Conservation (phyloP, 1,140 invertebrate genomes). For the Eurosta solidaginis region DNA sequence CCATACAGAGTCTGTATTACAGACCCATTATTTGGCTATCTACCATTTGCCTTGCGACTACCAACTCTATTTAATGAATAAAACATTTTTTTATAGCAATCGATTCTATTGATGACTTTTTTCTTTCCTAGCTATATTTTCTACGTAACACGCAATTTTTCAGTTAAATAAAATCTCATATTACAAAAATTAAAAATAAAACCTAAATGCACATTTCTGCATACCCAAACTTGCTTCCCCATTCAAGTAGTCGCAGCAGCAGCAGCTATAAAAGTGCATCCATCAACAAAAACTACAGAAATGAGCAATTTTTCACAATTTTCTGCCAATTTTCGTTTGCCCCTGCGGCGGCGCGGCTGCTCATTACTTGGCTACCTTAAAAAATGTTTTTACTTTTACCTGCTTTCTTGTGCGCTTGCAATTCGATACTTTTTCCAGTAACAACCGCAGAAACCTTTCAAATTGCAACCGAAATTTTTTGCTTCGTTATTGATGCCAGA, state of each 20-base stretch:
- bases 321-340: constrained; percentile 14
- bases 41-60: neutral
- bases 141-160: too few relatives aligned
- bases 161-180: neutral
- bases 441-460: constrained; percentile 14
- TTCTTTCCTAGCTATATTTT: neutral
- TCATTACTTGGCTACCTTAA: neutral
- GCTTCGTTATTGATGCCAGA: too few relatives aligned
- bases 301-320: constrained; percentile 22
- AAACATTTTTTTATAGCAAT: neutral
- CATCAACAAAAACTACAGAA: neutral
- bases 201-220: too few relatives aligned
- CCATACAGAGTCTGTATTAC: too few relatives aligned
- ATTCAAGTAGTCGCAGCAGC: neutral
- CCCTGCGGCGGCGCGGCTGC: neutral
- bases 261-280: constrained; percentile 5
- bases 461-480: constrained; percentile 16
- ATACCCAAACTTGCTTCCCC: neutral
- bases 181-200: neutral
- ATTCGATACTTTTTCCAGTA: neutral
- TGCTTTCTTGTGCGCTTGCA: constrained; percentile 10
- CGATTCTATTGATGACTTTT: neutral
- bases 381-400: constrained; percentile 11
- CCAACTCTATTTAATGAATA: neutral
- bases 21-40: too few relatives aligned